Percentiles rank a stretch among this genome's conserved stretches.
phyloP scores from a whole-genome alignment of 2,888 invertebrate genomes.

The Parnassius smintheus region DNA sequence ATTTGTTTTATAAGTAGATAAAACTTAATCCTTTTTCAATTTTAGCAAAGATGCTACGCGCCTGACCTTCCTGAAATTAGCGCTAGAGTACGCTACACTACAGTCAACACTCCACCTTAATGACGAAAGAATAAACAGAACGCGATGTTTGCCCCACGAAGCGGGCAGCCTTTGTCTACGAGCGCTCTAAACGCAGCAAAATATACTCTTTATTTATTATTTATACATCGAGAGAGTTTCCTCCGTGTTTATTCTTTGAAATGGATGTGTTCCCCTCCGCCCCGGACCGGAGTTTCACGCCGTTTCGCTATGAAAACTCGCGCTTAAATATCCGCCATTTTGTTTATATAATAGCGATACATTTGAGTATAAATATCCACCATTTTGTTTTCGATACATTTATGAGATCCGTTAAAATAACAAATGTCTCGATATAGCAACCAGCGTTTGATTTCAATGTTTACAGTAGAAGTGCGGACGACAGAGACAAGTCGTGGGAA shows the following conservation, averaged over 20 bases:
- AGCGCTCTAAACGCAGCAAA: slow-evolving; percentile 65
- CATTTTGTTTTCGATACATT: slow-evolving; percentile 53
- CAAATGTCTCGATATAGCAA: slow-evolving; percentile 33
- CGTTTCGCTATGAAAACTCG: slow-evolving; percentile 54
- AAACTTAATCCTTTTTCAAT: slow-evolving; percentile 27
- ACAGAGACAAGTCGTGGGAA: slow-evolving; percentile 39
- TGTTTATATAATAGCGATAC: slow-evolving; percentile 37
- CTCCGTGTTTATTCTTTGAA: slow-evolving; percentile 74
- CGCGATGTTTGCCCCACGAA: slow-evolving; percentile 56
- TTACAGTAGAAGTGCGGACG: slow-evolving; percentile 40
- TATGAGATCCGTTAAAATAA: slow-evolving; percentile 59
- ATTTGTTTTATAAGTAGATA: no score
- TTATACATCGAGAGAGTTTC: slow-evolving; percentile 74
- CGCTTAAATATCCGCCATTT: slow-evolving; percentile 56
- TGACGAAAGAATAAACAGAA: slow-evolving; percentile 74
- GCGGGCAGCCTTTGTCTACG: slow-evolving; percentile 71
- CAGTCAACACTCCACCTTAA: slow-evolving; percentile 71
- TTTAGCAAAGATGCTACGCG: slow-evolving; percentile 48
- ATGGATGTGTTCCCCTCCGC: slow-evolving; percentile 66
- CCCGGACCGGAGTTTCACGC: slow-evolving; percentile 43
- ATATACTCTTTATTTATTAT: slow-evolving; percentile 76
- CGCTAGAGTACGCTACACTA: slow-evolving; percentile 54
- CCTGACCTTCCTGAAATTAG: slow-evolving; percentile 68
- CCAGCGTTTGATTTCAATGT: slow-evolving; percentile 34
- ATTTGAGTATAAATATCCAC: slow-evolving; percentile 43